Percentiles rank a stretch among this genome's conserved stretches.
Conservation (phyloP, 2,113 vertebrate species). For the Drymodes brunneopygia region DNA sequence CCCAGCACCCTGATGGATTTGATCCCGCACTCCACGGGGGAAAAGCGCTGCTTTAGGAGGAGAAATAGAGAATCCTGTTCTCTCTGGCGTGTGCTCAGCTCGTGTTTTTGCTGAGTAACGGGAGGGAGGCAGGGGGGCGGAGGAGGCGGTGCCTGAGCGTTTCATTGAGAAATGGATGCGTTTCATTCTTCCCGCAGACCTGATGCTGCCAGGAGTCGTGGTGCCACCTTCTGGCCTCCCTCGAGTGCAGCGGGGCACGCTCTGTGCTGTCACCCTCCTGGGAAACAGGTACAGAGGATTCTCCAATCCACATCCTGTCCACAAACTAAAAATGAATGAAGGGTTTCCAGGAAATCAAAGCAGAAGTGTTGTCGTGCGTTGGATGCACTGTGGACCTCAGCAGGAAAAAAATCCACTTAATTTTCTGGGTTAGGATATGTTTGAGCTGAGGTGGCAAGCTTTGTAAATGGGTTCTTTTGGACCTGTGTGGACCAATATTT, state of each 20-base stretch:
- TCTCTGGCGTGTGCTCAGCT: neutral
- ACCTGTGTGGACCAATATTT: neutral
- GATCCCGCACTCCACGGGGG: neutral
- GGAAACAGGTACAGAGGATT: conserved; percentile 79
- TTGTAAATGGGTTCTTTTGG: neutral
- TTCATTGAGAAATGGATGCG: neutral
- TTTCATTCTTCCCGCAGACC: conserved; percentile 74
- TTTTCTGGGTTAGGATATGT: neutral
- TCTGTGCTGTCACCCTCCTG: conserved; percentile 84
- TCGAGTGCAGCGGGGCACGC: conserved; percentile 76
- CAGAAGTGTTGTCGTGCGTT: neutral
- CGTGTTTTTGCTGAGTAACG: conserved; percentile 12
- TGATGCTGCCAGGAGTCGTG: conserved; percentile 94
- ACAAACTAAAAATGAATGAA: neutral
- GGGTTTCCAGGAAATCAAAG: neutral
- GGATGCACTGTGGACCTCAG: neutral
- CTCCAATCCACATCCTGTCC: neutral
- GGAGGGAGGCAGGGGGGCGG: neutral
- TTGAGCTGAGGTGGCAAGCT: neutral
- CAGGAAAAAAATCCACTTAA: neutral
- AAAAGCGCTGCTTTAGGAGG: neutral
- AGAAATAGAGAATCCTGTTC: neutral
- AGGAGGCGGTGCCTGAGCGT: neutral
- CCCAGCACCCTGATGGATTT: neutral
- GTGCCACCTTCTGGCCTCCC: conserved; percentile 85